Conservation (phyloP, 2,888 invertebrate genomes). For the Neria commutata region DNA sequence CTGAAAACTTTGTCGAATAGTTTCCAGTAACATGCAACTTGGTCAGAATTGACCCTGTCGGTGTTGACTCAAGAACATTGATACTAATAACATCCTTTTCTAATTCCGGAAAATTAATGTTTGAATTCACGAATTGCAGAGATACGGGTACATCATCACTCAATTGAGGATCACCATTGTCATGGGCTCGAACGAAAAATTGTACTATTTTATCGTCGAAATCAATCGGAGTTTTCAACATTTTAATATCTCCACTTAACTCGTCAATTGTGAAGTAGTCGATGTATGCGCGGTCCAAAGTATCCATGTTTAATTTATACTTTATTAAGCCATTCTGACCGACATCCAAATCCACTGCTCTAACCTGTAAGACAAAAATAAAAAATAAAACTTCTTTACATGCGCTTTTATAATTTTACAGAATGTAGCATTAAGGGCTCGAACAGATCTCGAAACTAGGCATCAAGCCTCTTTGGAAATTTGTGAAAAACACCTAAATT, state of each 20-base stretch:
- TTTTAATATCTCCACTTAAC: slow-evolving; percentile 74
- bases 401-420: too few relatives aligned
- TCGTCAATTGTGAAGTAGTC: slow-evolving; percentile 78
- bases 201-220: slow-evolving; percentile 75
- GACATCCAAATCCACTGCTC: slow-evolving; percentile 81
- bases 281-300: slow-evolving; percentile 67
- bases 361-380: slow-evolving; percentile 61
- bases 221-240: slow-evolving; percentile 68
- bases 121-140: slow-evolving; percentile 76
- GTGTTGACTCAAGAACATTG: slow-evolving; percentile 79
- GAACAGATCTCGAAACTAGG: too few relatives aligned
- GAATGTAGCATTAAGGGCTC: too few relatives aligned
- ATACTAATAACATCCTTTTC: slow-evolving; percentile 77
- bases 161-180: slow-evolving; percentile 76
- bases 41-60: slow-evolving; percentile 72
- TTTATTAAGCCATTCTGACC: slow-evolving; percentile 73
- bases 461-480: too few relatives aligned
- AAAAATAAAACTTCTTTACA: too few relatives aligned
- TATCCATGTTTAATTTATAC: slow-evolving; percentile 77
- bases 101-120: slow-evolving; percentile 75
- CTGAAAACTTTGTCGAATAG: slow-evolving; percentile 68
- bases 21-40: slow-evolving; percentile 72
- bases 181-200: slow-evolving; percentile 88
- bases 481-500: too few relatives aligned
- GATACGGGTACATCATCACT: slow-evolving; percentile 83